phyloP scores from a whole-genome alignment of 2,888 invertebrate species.

The Melipona bicolor region DNA sequence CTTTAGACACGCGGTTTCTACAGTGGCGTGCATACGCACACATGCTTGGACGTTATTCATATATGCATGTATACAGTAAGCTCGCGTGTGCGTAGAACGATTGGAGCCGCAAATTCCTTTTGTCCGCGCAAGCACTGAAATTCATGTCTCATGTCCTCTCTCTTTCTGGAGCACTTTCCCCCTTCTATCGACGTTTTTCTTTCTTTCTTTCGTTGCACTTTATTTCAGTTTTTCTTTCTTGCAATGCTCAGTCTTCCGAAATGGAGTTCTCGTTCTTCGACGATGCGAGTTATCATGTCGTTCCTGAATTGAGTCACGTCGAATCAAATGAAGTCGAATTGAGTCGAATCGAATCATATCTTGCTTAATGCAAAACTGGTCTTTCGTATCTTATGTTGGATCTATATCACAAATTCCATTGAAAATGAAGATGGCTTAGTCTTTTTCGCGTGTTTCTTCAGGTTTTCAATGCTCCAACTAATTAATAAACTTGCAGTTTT shows the following conservation, averaged over 20 bases:
- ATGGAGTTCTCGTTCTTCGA: constrained; percentile 49
- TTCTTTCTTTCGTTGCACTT: constrained; percentile 44
- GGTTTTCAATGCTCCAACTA: neutral
- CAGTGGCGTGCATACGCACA: constrained; percentile 68
- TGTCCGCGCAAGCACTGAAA: constrained; percentile 82
- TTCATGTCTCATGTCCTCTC: constrained; percentile 68
- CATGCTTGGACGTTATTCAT: constrained; percentile 54
- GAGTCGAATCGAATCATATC: constrained; percentile 24
- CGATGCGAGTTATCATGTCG: constrained; percentile 13
- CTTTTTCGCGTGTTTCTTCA: neutral
- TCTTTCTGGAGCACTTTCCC: constrained; percentile 31
- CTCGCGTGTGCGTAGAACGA: constrained; percentile 70
- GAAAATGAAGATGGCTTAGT: constrained; percentile 38
- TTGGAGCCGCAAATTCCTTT: constrained; percentile 83
- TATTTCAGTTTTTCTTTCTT: constrained; percentile 41
- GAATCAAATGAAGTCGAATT: neutral
- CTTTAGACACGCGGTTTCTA: constrained; percentile 77
- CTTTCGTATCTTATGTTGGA: constrained; percentile 26
- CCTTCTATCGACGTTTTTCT: constrained; percentile 32
- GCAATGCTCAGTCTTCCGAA: constrained; percentile 51
- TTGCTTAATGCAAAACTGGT: constrained; percentile 59
- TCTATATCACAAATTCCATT: constrained; percentile 40
- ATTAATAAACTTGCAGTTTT: neutral
- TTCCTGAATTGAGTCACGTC: constrained; percentile 17
- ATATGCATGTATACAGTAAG: constrained; percentile 45